phyloP scores from a whole-genome alignment of 1,140 invertebrate species.

The Plutomurus gul region DNA sequence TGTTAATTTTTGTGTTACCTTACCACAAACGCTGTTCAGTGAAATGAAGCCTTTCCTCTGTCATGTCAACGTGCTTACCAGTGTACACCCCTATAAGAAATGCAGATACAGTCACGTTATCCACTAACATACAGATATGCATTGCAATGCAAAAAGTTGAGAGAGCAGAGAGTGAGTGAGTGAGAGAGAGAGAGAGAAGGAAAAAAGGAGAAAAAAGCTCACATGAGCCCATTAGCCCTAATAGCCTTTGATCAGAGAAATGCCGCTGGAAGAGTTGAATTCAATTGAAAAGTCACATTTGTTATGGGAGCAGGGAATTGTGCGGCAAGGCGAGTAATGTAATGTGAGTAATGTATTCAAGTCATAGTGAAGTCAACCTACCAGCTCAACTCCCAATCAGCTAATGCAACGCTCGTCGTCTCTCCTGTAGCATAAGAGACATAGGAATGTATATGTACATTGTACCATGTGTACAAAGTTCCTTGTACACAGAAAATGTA shows the following conservation, averaged over 20 bases:
- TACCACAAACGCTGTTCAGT: too few species aligned
- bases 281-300: slow-evolving; percentile 31
- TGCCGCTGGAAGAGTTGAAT: slow-evolving; percentile 20
- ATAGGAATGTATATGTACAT: too few species aligned
- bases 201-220: neutral
- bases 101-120: neutral
- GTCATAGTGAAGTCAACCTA: neutral
- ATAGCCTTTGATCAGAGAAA: slow-evolving; percentile 22
- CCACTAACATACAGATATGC: too few species aligned
- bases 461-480: too few species aligned
- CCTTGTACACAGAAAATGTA: too few species aligned
- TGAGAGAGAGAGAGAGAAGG: neutral
- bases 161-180: neutral
- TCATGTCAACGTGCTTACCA: too few species aligned
- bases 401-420: neutral
- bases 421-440: too few species aligned
- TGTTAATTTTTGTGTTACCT: too few species aligned
- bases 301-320: slow-evolving; percentile 25
- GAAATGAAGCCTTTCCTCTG: too few species aligned
- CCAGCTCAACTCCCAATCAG: too few species aligned
- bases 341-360: neutral
- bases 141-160: neutral
- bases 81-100: neutral
- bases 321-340: neutral
- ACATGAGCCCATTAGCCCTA: slow-evolving; percentile 24